Base-by-base conservation (phyloP, 2,888 invertebrate species). In the Cosmia pyralina region DNA sequence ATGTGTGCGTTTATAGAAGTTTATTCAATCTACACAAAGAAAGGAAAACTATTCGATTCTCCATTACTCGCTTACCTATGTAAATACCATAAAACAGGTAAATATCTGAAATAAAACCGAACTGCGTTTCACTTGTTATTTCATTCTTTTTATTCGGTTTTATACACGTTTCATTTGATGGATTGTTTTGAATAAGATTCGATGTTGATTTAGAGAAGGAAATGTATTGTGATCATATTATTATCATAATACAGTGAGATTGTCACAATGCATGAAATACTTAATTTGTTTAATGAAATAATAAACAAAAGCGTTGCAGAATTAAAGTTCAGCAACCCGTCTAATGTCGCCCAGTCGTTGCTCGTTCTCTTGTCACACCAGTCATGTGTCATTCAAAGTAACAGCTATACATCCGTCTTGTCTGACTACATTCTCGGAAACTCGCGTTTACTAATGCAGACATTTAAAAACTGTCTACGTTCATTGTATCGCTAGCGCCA, bases 21-120 rank as follows among this genome's bases (percentile, higher is more conserved):
- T 73, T 57, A 73, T 83, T 75, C 77, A 69, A 70, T 81, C 64
- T 64, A 10, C 69, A 55, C 64, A 53, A 28, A 65, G 69, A 72
- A 77, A 72, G 48, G 53, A 57, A 69, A 84, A 69, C 85, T 82
- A 77, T 80, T 80, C 19, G 8, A 34, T 44, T 19, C 46, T 46
- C 59, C 53, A 44, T 52, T 22, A 58, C 34, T 79, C 72, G 62
- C 62, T 13, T 7, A 7, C 52, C 15, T 53, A 38, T 38, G 38
- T 38, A 22, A 52, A 52, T n/a, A 44, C 22, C 52, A 59, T 81
- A 57, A 69, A 69, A 53, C 55, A 44, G 52, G 62, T 69, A 59
- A 68, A 63, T 55, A 60, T 52, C n/a, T 34, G 62, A 44, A 52
- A 76, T 81, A 75, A 67, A 81, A 53, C 5, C 13, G 46, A 44